phyloP scores from a whole-genome alignment of 2,797 vertebrate species.

The Acrossocheilus wenchowensis region DNA sequence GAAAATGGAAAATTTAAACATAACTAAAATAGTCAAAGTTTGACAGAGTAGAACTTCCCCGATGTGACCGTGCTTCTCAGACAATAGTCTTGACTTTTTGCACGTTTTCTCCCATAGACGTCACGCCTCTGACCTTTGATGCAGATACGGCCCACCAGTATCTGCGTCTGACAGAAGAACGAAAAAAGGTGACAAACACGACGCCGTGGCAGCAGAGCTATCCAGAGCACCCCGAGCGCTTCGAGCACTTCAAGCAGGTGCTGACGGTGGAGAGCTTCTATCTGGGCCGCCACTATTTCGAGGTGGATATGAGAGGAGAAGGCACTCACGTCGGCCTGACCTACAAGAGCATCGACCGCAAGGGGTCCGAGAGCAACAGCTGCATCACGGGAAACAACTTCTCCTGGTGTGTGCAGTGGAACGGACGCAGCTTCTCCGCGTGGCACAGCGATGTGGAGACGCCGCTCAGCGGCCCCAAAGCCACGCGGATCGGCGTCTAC shows the following conservation, averaged over 20 bases:
- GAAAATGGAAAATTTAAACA: background rate
- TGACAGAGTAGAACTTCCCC: background rate
- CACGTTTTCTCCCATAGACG: constrained; percentile 62
- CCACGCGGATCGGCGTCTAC: constrained; percentile 79
- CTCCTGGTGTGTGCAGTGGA: constrained; percentile 86
- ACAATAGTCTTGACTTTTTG: background rate
- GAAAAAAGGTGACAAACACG: constrained; percentile 82
- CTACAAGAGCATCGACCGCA: constrained; percentile 82
- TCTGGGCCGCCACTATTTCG: constrained; percentile 81
- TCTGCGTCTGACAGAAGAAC: constrained; percentile 84
- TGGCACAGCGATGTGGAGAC: constrained; percentile 84
- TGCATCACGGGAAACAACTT: constrained; percentile 82
- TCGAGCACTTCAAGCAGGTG: constrained; percentile 81
- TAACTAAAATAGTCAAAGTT: background rate
- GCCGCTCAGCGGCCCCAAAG: constrained; percentile 68
- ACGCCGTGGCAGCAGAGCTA: constrained; percentile 86
- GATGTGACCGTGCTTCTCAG: background rate
- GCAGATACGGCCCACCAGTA: constrained; percentile 82
- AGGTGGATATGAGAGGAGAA: constrained; percentile 79
- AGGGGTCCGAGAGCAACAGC: constrained; percentile 76
- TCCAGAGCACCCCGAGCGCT: constrained; percentile 78
- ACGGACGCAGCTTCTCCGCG: constrained; percentile 81
- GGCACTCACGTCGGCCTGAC: constrained; percentile 80
- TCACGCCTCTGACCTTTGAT: constrained; percentile 69
- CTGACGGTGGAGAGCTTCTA: constrained; percentile 84